These are phyloP conservation scores for Grantiella picta DNA, from an alignment of 2,113 vertebrate species.

Conservation along the genomic window DNA sequence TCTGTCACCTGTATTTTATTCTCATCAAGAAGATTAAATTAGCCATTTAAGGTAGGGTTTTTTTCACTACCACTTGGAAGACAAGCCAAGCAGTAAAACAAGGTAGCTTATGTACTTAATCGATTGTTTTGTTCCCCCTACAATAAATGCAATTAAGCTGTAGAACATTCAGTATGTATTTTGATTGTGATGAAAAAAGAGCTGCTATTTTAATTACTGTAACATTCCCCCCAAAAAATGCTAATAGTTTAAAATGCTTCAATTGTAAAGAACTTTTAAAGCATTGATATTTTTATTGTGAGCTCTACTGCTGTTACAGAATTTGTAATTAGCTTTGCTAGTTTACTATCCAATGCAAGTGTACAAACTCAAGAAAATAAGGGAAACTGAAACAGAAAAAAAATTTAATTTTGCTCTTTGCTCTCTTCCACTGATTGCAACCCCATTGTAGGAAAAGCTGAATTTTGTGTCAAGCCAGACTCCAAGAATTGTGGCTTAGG, in stretches of 20 bases:
- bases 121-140: accelerated
- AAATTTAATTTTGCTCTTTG: not conserved
- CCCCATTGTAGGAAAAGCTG: accelerated
- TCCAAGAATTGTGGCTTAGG: not conserved
- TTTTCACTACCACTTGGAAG: accelerated
- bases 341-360: accelerated
- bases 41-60: not conserved
- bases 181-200: not conserved
- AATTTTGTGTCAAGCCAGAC: not conserved
- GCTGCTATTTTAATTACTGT: not conserved
- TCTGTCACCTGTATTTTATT: not conserved
- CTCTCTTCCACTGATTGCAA: accelerated
- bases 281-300: accelerated
- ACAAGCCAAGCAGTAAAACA: accelerated
- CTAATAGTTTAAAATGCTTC: not conserved
- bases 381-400: not conserved
- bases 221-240: accelerated
- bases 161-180: accelerated
- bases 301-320: accelerated
- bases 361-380: not conserved
- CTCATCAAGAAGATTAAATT: not conserved
- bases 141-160: accelerated
- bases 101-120: not conserved
- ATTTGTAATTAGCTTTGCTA: accelerated
- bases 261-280: not conserved